A percentile compares a stretch with the other conserved stretches of the same genome.
These are phyloP conservation scores for Drosophila pachea DNA, from an alignment of 1,140 invertebrate species.

Conservation along the genomic window DNA sequence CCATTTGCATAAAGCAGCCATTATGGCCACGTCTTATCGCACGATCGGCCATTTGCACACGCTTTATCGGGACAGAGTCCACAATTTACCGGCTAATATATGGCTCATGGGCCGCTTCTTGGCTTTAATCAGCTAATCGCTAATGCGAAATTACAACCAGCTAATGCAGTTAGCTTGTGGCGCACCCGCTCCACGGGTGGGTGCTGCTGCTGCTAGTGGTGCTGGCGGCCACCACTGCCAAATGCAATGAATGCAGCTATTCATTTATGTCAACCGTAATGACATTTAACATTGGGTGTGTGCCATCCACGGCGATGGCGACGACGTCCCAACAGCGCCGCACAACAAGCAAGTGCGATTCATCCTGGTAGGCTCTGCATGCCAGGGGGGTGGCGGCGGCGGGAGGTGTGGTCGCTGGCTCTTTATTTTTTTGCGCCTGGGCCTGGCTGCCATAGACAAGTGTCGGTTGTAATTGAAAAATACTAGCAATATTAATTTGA, in stretches of 20 bases:
- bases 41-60: slow-evolving; percentile 18
- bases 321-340: slow-evolving; percentile 17
- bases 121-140: slow-evolving; percentile 66
- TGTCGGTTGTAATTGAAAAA: slow-evolving; percentile 76
- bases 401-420: background rate
- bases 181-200: slow-evolving; percentile 1
- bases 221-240: slow-evolving; percentile 48
- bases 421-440: slow-evolving; percentile 40
- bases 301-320: slow-evolving; percentile 35
- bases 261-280: slow-evolving; percentile 78
- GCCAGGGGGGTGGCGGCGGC: background rate
- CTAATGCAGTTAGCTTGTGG: slow-evolving; percentile 40
- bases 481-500: slow-evolving; percentile 70
- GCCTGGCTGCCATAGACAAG: slow-evolving; percentile 68
- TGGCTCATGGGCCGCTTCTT: slow-evolving; percentile 25
- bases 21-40: slow-evolving; percentile 8
- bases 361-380: slow-evolving; percentile 54
- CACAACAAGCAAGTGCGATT: slow-evolving; percentile 47
- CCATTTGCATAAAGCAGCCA: background rate
- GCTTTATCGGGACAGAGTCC: background rate
- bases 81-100: background rate
- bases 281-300: slow-evolving; percentile 76
- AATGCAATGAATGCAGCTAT: slow-evolving; percentile 77
- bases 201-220: background rate
- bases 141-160: slow-evolving; percentile 67